Conservation (phyloP, 2,113 vertebrate genomes). For the Epinephelus lanceolatus region DNA sequence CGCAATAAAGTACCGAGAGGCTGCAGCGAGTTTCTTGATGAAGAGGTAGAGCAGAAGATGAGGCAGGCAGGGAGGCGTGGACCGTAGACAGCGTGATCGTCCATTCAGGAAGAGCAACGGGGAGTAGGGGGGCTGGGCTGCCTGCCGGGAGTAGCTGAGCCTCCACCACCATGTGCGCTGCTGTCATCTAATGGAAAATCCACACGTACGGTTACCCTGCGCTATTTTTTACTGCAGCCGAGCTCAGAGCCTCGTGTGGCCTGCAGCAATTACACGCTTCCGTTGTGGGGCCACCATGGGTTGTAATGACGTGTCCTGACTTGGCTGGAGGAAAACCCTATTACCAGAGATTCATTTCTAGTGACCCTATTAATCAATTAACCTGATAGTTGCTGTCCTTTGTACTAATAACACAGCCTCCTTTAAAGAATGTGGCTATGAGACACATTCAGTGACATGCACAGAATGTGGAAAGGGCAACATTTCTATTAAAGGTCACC, state of each 20-base stretch:
- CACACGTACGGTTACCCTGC: constrained; percentile 31
- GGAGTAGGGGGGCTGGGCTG: constrained; percentile 20
- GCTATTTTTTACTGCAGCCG: constrained; percentile 57
- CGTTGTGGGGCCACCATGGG: not conserved
- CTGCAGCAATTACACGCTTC: not conserved
- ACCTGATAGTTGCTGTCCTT: not conserved
- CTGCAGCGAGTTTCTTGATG: constrained; percentile 30
- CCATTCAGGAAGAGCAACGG: constrained; percentile 47
- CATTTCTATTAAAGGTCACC: not conserved
- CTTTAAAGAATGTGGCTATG: not conserved
- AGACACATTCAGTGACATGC: not conserved
- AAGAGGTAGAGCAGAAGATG: constrained; percentile 47
- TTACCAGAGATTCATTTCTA: too few relatives aligned
- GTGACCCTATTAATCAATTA: not conserved
- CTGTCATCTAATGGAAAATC: constrained; percentile 59
- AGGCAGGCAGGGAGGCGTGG: constrained; percentile 68
- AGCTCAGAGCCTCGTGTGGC: constrained; percentile 3
- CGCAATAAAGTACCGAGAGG: constrained; percentile 33
- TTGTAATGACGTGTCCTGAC: not conserved
- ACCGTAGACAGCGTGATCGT: constrained; percentile 31
- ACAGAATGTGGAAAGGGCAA: not conserved
- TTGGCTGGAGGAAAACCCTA: not conserved
- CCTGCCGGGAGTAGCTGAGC: constrained; percentile 48
- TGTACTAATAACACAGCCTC: not conserved
- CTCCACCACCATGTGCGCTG: constrained; percentile 55